These are phyloP conservation scores for Galaxias olidus DNA, from an alignment of 2,797 vertebrate species.

Conservation along the genomic window DNA sequence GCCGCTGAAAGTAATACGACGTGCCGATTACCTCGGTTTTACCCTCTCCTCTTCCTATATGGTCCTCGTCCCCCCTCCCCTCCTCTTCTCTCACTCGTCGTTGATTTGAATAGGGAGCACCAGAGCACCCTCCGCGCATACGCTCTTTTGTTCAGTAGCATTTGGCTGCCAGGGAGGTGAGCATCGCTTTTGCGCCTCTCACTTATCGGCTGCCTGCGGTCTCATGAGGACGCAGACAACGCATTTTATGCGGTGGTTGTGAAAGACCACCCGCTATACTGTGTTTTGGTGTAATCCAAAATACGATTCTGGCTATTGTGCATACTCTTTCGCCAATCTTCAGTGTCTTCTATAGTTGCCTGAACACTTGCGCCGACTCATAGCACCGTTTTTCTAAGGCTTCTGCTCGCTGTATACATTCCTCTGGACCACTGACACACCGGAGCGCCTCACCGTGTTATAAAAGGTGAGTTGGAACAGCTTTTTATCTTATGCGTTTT, in stretches of 20 bases:
- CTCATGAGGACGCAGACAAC: slow-evolving; percentile 23
- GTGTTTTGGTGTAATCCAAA: slow-evolving; percentile 4
- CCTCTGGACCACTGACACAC: slow-evolving; percentile 59
- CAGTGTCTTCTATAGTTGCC: slow-evolving; percentile 35
- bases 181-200: slow-evolving; percentile 60
- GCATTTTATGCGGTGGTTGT: too few species aligned
- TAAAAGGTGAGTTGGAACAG: slow-evolving; percentile 60
- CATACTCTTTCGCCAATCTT: slow-evolving; percentile 31
- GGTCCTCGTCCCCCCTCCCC: background rate
- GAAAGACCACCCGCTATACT: background rate
- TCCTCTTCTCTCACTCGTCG: slow-evolving; percentile 25
- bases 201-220: slow-evolving; percentile 36
- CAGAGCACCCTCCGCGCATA: slow-evolving; percentile 41
- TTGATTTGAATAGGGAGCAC: slow-evolving; percentile 66
- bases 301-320: slow-evolving; percentile 7
- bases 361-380: slow-evolving; percentile 55
- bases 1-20: too few species aligned
- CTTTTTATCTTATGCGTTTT: too few species aligned
- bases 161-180: slow-evolving; percentile 74
- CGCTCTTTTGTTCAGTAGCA: slow-evolving; percentile 79
- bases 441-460: slow-evolving; percentile 31
- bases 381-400: slow-evolving; percentile 49
- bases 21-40: too few species aligned
- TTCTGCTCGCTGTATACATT: slow-evolving; percentile 65
- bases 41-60: background rate